phyloP scores from a whole-genome alignment of 2,113 vertebrate species.

The Ancistrus triradiatus region DNA sequence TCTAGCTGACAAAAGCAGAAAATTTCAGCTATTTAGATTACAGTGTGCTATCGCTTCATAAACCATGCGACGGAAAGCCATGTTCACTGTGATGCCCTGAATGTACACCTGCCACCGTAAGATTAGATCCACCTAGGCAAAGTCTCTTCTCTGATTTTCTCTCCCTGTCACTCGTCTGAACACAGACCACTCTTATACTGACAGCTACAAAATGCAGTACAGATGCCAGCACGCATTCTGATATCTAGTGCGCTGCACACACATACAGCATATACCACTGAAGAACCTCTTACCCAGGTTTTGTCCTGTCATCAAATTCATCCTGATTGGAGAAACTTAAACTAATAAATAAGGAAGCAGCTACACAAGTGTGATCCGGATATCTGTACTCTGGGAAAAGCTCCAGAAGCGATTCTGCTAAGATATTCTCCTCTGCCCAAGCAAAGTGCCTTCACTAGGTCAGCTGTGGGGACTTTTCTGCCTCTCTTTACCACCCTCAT shows the following conservation, averaged over 20 bases:
- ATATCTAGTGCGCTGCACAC: too few relatives aligned
- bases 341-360: not conserved
- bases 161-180: too few relatives aligned
- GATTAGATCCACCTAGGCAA: not conserved
- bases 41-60: not conserved
- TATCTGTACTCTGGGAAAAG: too few relatives aligned
- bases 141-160: too few relatives aligned
- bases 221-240: too few relatives aligned
- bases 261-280: too few relatives aligned
- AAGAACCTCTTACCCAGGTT: too few relatives aligned
- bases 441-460: not conserved
- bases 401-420: not conserved
- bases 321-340: too few relatives aligned
- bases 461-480: not conserved
- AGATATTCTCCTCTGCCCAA: not conserved
- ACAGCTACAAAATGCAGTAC: too few relatives aligned
- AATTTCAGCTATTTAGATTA: not conserved
- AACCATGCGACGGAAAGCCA: not conserved
- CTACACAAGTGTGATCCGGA: not conserved
- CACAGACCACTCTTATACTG: too few relatives aligned
- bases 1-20: constrained; percentile 14
- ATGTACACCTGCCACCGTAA: constrained; percentile 1
- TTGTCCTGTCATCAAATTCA: too few relatives aligned
- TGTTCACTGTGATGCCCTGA: constrained; percentile 18
- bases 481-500: too few relatives aligned